Conservation (phyloP, 2,113 vertebrate genomes). For the Atlantisia rogersi region DNA sequence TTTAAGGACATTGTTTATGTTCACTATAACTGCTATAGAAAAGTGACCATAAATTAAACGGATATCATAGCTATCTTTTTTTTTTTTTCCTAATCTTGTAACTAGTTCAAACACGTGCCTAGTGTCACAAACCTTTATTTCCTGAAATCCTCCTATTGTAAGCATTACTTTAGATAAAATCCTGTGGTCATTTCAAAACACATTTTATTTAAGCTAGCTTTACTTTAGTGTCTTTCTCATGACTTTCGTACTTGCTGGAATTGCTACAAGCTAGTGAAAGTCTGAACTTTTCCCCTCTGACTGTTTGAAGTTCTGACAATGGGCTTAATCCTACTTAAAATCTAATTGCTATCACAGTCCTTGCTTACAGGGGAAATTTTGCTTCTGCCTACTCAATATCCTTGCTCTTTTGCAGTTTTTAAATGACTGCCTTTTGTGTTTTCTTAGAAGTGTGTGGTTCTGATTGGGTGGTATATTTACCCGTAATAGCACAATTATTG, state of each 20-base stretch:
- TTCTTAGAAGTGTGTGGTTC: neutral
- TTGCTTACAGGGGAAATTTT: conserved; percentile 6
- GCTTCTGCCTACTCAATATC: conserved; percentile 2
- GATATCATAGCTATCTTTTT: neutral
- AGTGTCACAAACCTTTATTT: neutral
- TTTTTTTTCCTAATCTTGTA: neutral
- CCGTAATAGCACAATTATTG: conserved; percentile 37
- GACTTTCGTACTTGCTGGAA: neutral
- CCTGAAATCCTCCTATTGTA: neutral
- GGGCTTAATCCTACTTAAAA: neutral
- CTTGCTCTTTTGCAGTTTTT: conserved; percentile 3
- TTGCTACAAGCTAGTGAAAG: neutral
- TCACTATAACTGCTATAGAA: neutral
- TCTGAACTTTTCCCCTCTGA: neutral
- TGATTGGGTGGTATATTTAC: conserved; percentile 56
- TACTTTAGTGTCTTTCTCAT: neutral
- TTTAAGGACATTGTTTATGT: neutral
- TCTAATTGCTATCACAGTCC: neutral
- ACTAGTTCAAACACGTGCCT: neutral
- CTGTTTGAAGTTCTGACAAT: neutral
- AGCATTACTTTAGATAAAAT: neutral
- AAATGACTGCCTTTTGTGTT: conserved; percentile 18
- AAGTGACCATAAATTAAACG: neutral
- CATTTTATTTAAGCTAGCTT: neutral
- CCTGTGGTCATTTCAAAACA: neutral